Evolutionary conservation across 2,888 invertebrate species (phyloP).

Genomic region (Drosophila trichaetosa): DNA sequence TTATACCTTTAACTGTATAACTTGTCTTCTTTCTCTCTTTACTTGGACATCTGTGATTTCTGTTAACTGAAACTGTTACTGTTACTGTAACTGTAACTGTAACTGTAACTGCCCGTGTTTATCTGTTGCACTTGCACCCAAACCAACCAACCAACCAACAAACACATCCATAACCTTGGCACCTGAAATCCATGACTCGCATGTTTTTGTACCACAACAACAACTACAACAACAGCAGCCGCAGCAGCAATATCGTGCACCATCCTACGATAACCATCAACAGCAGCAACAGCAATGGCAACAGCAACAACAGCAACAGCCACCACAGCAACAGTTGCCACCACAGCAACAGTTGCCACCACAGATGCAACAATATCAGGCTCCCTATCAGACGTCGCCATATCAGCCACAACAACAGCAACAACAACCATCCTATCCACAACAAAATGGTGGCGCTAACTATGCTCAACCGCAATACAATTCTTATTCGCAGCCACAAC

Average conservation of each 20-base stretch:
- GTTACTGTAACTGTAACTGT: conserved; percentile 35
- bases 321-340: conserved; percentile 52
- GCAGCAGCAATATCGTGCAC: conserved; percentile 77
- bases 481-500: conserved; percentile 84
- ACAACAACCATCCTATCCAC: conserved; percentile 75
- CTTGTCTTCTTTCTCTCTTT: conserved; percentile 64
- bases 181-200: conserved; percentile 50
- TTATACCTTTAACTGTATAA: conserved; percentile 52
- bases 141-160: conserved; percentile 3
- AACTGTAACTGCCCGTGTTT: conserved; percentile 24
- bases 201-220: conserved; percentile 49
- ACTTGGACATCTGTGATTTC: conserved; percentile 16
- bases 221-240: conserved; percentile 42
- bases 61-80: conserved; percentile 44
- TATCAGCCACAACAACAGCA: conserved; percentile 69
- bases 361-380: conserved; percentile 62
- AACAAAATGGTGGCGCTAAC: conserved; percentile 77
- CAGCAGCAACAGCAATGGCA: conserved; percentile 54
- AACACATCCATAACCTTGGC: conserved; percentile 47
- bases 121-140: conserved; percentile 51
- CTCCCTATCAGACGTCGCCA: conserved; percentile 66
- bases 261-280: conserved; percentile 65
- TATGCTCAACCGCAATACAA: conserved; percentile 83
- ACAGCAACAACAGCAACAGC: conserved; percentile 58
- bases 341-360: conserved; percentile 54